phyloP scores from a whole-genome alignment of 1,140 invertebrate species.

The Bombus confusus region DNA sequence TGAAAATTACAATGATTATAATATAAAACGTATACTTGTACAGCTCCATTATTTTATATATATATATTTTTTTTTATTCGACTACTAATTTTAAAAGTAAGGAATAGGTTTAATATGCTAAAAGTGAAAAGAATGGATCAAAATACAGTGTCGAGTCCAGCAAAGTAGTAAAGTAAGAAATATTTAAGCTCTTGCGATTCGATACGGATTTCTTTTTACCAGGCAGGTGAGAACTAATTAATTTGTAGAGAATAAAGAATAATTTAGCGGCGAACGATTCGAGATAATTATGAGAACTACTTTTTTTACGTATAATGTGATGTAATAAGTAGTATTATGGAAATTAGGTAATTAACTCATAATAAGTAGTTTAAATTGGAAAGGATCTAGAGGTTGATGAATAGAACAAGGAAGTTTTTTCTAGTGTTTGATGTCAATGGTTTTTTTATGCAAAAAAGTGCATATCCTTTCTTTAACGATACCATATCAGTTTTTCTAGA shows the following conservation, averaged over 20 bases:
- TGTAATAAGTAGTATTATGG: neutral
- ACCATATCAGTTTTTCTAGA: too few species aligned
- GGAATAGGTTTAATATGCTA: too few species aligned
- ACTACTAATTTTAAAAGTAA: too few species aligned
- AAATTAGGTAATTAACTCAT: neutral
- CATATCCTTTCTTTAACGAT: neutral
- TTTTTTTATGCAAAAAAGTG: neutral
- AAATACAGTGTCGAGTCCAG: neutral
- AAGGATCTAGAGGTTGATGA: neutral
- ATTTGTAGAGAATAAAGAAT: neutral
- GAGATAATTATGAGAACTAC: constrained; percentile 6
- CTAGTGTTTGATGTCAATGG: neutral
- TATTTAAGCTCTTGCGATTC: neutral
- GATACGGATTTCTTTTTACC: too few species aligned
- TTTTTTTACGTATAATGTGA: neutral
- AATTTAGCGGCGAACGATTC: neutral
- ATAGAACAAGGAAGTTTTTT: neutral
- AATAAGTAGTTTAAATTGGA: constrained; percentile 3
- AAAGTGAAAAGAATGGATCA: neutral
- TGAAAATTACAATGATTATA: too few species aligned
- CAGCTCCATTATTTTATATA: too few species aligned
- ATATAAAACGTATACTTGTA: too few species aligned
- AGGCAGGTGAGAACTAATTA: constrained; percentile 8
- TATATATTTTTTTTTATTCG: too few species aligned
- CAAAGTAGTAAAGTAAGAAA: neutral